Percentiles rank a stretch among this genome's conserved stretches.
phyloP scores from a whole-genome alignment of 2,888 invertebrate genomes.

The Fragum sueziense region DNA sequence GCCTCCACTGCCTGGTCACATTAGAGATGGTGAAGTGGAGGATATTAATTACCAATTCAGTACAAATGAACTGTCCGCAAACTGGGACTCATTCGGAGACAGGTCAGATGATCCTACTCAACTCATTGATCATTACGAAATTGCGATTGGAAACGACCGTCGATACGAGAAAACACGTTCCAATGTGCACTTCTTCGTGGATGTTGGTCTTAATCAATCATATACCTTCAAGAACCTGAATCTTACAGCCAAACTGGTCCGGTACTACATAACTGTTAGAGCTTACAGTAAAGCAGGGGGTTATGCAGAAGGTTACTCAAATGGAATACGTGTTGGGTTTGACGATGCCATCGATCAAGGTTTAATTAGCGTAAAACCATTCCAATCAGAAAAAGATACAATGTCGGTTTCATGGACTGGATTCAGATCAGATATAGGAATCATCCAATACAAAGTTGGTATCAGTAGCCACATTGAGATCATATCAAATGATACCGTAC shows the following conservation, averaged over 20 bases:
- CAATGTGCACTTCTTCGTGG: slow-evolving; percentile 68
- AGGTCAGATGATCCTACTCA: slow-evolving; percentile 62
- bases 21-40: slow-evolving; percentile 66
- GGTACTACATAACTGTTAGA: slow-evolving; percentile 72
- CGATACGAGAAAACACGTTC: slow-evolving; percentile 65
- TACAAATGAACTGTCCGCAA: slow-evolving; percentile 58
- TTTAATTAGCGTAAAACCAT: slow-evolving; percentile 33
- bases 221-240: slow-evolving; percentile 66
- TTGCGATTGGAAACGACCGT: slow-evolving; percentile 72
- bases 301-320: slow-evolving; percentile 67
- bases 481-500: slow-evolving; percentile 44
- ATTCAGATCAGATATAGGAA: slow-evolving; percentile 63
- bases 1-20: slow-evolving; percentile 65
- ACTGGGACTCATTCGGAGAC: slow-evolving; percentile 71
- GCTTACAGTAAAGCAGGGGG: slow-evolving; percentile 70
- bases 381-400: slow-evolving; percentile 48
- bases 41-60: slow-evolving; percentile 67
- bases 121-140: slow-evolving; percentile 65
- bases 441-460: slow-evolving; percentile 59
- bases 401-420: slow-evolving; percentile 62
- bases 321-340: slow-evolving; percentile 70
- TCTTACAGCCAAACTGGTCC: slow-evolving; percentile 63
- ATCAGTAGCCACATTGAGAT: slow-evolving; percentile 44
- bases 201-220: slow-evolving; percentile 69
- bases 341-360: slow-evolving; percentile 57